Percentiles rank a stretch among this genome's conserved stretches.
Evolutionary conservation across 1,140 invertebrate species (phyloP).

Genomic region (Drosophila tristis): DNA sequence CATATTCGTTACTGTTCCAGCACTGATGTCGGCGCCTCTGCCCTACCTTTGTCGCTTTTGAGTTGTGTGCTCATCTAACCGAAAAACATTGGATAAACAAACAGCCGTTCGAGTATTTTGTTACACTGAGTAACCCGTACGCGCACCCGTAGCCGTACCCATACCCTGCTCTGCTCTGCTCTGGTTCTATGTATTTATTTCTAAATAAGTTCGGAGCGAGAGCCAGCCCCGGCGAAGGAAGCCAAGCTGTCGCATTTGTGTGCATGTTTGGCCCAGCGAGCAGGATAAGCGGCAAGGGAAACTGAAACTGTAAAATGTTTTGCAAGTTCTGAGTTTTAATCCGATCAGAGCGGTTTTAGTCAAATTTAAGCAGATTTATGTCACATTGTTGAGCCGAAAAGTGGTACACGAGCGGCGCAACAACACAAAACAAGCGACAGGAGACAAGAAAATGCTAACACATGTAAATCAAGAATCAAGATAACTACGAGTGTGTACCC

Average conservation of each 20-base stretch:
- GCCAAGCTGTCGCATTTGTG: slow-evolving; percentile 76
- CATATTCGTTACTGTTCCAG: slow-evolving; percentile 45
- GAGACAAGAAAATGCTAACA: slow-evolving; percentile 69
- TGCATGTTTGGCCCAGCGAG: slow-evolving; percentile 24
- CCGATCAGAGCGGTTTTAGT: slow-evolving; percentile 83
- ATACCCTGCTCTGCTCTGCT: background rate
- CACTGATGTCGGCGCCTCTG: slow-evolving; percentile 6
- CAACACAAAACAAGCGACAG: slow-evolving; percentile 17
- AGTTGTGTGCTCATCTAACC: slow-evolving; percentile 83
- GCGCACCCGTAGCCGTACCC: background rate
- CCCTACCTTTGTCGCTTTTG: slow-evolving; percentile 64
- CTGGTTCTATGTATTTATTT: slow-evolving; percentile 44
- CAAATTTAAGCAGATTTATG: slow-evolving; percentile 84
- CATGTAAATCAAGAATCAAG: slow-evolving; percentile 76
- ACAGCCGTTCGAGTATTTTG: slow-evolving; percentile 79
- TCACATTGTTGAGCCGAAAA: slow-evolving; percentile 71
- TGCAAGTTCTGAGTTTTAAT: slow-evolving; percentile 75
- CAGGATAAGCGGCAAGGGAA: slow-evolving; percentile 29
- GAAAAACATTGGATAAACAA: slow-evolving; percentile 84
- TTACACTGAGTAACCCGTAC: slow-evolving; percentile 57
- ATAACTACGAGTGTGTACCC: slow-evolving; percentile 42
- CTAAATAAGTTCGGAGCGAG: slow-evolving; percentile 22
- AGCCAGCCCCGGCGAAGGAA: slow-evolving; percentile 18
- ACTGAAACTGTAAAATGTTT: slow-evolving; percentile 73
- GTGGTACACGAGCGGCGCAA: slow-evolving; percentile 29